phyloP scores from a whole-genome alignment of 2,113 vertebrate genomes.

The Dermatemys mawii region DNA sequence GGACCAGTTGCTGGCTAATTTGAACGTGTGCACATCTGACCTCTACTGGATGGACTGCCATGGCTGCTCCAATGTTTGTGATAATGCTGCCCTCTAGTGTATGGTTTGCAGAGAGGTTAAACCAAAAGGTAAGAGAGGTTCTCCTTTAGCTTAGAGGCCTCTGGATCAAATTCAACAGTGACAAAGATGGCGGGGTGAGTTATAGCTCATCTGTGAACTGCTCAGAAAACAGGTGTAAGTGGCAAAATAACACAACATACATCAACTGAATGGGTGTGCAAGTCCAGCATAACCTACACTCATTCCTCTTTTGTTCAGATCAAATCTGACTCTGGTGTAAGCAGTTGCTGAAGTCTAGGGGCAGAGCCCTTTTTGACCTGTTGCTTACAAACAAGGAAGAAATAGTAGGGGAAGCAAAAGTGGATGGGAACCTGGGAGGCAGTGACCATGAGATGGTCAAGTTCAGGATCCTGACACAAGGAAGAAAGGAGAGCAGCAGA shows the following conservation, averaged over 20 bases:
- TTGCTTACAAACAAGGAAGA: too few relatives aligned
- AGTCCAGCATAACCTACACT: not conserved
- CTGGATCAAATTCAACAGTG: accelerated
- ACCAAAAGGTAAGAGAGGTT: not conserved
- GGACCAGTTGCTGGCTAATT: not conserved
- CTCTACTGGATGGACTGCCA: accelerated
- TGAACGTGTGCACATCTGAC: not conserved
- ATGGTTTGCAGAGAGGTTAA: accelerated
- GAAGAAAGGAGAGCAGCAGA: too few relatives aligned
- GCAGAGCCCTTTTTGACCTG: too few relatives aligned
- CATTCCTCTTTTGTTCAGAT: not conserved
- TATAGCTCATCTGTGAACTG: not conserved
- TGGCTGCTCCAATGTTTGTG: not conserved
- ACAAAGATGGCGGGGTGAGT: accelerated
- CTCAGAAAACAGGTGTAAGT: not conserved
- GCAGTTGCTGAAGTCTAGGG: not conserved
- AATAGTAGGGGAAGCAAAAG: too few relatives aligned
- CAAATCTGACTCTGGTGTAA: not conserved
- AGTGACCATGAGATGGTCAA: too few relatives aligned
- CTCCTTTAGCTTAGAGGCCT: not conserved
- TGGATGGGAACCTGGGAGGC: too few relatives aligned
- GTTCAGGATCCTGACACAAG: too few relatives aligned
- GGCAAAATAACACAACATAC: not conserved
- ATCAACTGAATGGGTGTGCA: not conserved
- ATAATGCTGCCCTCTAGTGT: not conserved